Base-by-base conservation (phyloP, 1,140 invertebrate species). In the Mercenaria mercenaria region DNA sequence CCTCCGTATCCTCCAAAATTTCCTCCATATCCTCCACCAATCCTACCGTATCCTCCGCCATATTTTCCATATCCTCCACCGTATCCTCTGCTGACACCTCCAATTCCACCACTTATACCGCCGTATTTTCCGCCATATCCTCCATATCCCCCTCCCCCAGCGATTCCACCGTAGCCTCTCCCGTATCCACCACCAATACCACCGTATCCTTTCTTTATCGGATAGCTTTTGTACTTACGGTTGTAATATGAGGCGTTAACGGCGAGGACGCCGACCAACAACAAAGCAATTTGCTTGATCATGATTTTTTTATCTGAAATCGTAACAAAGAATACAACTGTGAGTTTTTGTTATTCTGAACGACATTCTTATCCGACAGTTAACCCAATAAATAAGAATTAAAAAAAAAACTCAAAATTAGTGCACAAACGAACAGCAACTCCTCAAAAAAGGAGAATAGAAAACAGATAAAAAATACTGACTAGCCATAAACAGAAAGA, bases 221-320 rank as follows among this genome's bases (percentile, higher is more conserved):
- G 67, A 39, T 29, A 39, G 41, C 39, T n/a, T 23, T 56, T 80
- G 37, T 41, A 41, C 10, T 59, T 37, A 41, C 69, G 34, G 37
- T 34, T 29, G 29, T 74, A 74, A 37, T 79, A 79, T 0, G 20
- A 18, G 0, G 80, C 56, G 29, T 83, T 83, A 0, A 47, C 56
- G 34, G 80, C 80, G 20, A 83, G n/a, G 4, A 69, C 80, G 80
- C 80, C 80, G n/a, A 83, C 32, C 34, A 83, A 67, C 37, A 83
- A 23, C 10, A 83, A 29, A 20, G 80, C 80, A 0, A 83, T n/a
- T 4, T 61, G n/a, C 50, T 50, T 84, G 59, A 83, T n/a, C 80
- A 69, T 83, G 80, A 41, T 64, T 13, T 13, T 56, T 11, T 56
- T n/a, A n/a, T n/a, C n/a, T n/a, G n/a, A n/a, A n/a, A n/a, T n/a